Base-by-base conservation (phyloP, 2,797 vertebrate genomes). In the Meriones psammophilus region DNA sequence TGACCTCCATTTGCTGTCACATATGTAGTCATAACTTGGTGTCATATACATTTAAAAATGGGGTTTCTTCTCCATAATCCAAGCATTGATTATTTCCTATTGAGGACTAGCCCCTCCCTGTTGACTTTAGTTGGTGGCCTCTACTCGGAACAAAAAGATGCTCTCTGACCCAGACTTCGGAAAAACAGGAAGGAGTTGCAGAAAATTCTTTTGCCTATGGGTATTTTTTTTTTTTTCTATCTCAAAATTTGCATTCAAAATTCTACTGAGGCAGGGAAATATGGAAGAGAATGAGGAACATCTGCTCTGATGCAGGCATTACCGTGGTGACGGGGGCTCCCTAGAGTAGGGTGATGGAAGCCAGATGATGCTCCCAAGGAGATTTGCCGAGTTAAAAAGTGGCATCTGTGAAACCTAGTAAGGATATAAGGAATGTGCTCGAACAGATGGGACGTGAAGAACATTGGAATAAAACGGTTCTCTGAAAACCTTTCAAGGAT, bases 321-420 rank as follows among this genome's bases (percentile, higher is more conserved):
- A 26, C 92, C 17, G 64, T 13, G n/a, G 20, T 56, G 93, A 89
- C 13, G 30, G 89, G 73, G 69, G 42, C 81, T 96, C 90, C 94
- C 88, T 46, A 39, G 83, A 81, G 77, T 14, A 26, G 56, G 83
- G 62, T 68, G 66, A 64, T 0, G 22, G 93, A 88, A 96, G 60
- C 80, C 94, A 95, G 94, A 86, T 77, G 94, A 96, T 46, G 77
- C 73, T 92, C 77, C 87, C 69, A 85, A 85, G 83, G 88, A 94
- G 90, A 97, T 92, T 39, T 94, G 89, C 91, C 0, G 5, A 54
- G 92, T 97, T 94, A 80, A 91, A 97, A 97, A 96, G 89, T 89
- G 93, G 91, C 96, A 96, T 73, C 39, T 97, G 93, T 95, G 93
- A 95, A 96, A 66, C 36, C 92, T 95, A 39, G 89, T 86, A 93